Evolutionary conservation across 2,888 invertebrate species (phyloP), one percentile per base, ranked within the genome.

Genomic region (Trissolcus brochymenae): DNA sequence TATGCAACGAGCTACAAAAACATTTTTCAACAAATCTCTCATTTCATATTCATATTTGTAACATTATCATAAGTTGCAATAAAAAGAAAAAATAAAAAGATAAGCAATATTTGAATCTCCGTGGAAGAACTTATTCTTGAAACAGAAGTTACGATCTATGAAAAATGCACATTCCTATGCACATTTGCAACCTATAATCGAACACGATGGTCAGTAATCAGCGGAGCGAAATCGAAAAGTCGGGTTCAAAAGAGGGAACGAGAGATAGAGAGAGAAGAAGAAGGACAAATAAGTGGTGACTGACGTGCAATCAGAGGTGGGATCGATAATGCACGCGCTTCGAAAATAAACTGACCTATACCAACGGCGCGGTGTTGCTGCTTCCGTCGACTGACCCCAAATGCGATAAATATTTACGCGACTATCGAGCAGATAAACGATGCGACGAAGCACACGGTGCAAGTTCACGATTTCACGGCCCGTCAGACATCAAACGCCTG

Each of bases 351-450:
- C 85, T 85, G 85, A 86, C 86, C 86, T 86, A 86, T 84, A 84
- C 83, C 84, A 87, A 87, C 80, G 79, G 78, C 82, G 78, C 82
- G 82, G 82, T 82, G 84, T 81, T 85, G 82, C 81, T 81, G 85
- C 85, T 86, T 87, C 85, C 86, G 85, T 81, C 82, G 84, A 83
- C 78, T 85, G 85, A 86, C 85, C 85, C 84, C 82, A 82, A 80
- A 73, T 78, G 65, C 81, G 81, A 86, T 86, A 84, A 86, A 86
- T 86, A 87, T 83, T 84, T 82, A 84, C 83, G 79, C 81, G 81
- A 76, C 74, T 80, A 79, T 79, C 67, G 71, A 76, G 71, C 73
- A 46, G 61, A 71, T 64, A 64, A 67, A 25, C 65, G 67, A 76
- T 66, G 25, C 78, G 65, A 54, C 65, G 49, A 54, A 64, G 55